Evolutionary conservation across 2,888 invertebrate genomes (phyloP), one percentile per base, ranked within the genome.

Genomic region (Amiota mariae): DNA sequence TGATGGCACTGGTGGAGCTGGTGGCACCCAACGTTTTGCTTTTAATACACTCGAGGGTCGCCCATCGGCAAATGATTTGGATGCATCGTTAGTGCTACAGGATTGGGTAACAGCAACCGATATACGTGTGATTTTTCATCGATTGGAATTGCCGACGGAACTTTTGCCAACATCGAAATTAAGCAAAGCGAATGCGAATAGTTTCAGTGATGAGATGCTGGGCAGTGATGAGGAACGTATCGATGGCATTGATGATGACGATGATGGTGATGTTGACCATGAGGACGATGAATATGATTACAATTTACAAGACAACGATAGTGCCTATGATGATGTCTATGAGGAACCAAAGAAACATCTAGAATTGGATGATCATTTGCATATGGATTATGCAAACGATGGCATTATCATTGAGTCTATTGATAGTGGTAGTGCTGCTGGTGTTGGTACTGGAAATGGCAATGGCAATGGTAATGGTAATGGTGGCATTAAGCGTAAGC

Each of bases 91-190:
- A 0, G 98, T 99, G 8, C 92, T 99, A n/a, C 96, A 97, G 90
- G 99, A 99, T 90, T 99, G 99, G 99, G 98, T 99, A 15, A 99
- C 99, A 0, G 99, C 98, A 10, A 99, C 99, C 0, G 99, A 99
- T 88, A 96, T 99, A 76, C 94, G 96, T 81, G 96, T 99, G 1
- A 95, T 98, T 1, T 97, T 98, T 90, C 96, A 97, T 87, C 94
- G 97, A 0, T 91, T 97, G 71, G 95, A 96, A 89, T 93, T 96
- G 93, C 94, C 94, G 18, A 91, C 90, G 75, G 86, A 82, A 70
- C 77, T 70, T 91, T 89, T 88, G 57, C 74, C 81, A 0, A 75
- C 73, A 1, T 36, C 36, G 36, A 76, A 77, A n/a, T 75, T 75
- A 70, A 78, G 77, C 46, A 86, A 85, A 48, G 73, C 79, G 2